Evolutionary conservation across 2,797 vertebrate species (phyloP).

Genomic region (Tarsius wallacei): DNA sequence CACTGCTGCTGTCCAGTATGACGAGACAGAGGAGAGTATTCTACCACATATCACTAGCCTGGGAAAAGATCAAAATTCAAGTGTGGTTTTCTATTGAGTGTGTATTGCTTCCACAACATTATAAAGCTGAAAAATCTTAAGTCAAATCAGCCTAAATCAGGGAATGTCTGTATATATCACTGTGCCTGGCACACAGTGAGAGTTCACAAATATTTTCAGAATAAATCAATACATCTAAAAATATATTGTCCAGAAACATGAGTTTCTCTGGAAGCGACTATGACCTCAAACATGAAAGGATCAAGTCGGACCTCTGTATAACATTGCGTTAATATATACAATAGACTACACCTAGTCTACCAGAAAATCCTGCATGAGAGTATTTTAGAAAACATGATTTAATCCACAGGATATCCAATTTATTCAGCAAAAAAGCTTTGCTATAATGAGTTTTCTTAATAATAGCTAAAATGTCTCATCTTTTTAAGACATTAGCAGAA

Average conservation of each 20-base stretch:
- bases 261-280: slow-evolving; percentile 50
- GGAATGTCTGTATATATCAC: background rate
- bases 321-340: slow-evolving; percentile 36
- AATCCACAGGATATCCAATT: slow-evolving; percentile 70
- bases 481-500: slow-evolving; percentile 72
- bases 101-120: background rate
- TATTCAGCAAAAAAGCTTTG: slow-evolving; percentile 45
- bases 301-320: slow-evolving; percentile 19
- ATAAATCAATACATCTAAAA: slow-evolving; percentile 45
- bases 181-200: background rate
- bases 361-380: slow-evolving; percentile 22
- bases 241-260: slow-evolving; percentile 10
- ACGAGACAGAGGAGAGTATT: background rate
- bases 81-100: background rate
- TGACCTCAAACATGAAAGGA: background rate
- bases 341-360: background rate
- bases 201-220: slow-evolving; percentile 13
- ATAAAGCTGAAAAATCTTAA: background rate
- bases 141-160: background rate
- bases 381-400: slow-evolving; percentile 67
- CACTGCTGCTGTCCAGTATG: background rate
- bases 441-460: slow-evolving; percentile 38
- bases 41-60: background rate
- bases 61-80: background rate
- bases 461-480: slow-evolving; percentile 64